Base-by-base conservation (phyloP, 2,888 invertebrate genomes). In the Diarsia dahlii region DNA sequence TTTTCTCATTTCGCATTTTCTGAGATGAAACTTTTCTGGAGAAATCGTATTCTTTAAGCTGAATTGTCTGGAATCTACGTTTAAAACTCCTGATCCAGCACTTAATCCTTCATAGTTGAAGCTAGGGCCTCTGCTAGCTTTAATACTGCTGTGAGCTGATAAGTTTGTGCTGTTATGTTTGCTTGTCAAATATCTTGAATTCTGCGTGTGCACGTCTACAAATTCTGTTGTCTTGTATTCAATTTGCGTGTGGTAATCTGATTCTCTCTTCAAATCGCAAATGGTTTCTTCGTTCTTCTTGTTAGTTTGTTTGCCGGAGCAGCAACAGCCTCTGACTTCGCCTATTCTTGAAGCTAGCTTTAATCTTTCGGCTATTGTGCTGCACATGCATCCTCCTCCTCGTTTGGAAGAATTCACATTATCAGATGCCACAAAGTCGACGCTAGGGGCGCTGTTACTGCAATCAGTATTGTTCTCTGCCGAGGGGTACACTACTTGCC, bases 141-240 rank as follows among this genome's bases (percentile, higher is more conserved):
- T 78, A 18, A 79, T 84, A 20, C 74, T 81, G 48, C 85, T 89
- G 39, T 89, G 81, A 46, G 87, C 62, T 9, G 85, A 86, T 34
- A 89, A 39, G 71, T 89, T 88, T 8, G 88, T 86, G 48, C 88
- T 89, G 39, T 87, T 80, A 8, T 82, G 76, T 84, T 87, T 87
- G 66, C 70, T 87, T 0, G 79, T 70, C 1, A 85, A 74, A 68
- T 83, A 69, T 75, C 78, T 89, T 0, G 92, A 93, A 76, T 90
- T 89, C 78, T 94, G 94, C 0, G 92, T 93, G 84, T 92, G 89
- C 3, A 91, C 90, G 54, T 94, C 90, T 2, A 91, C 84, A 45
- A 81, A 88, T 54, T 90, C 89, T 3, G 76, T 65, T 10, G 82
- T 79, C 75, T 86, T 89, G 58, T 88, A 85, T 20, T 90, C 88